A percentile compares a stretch with the other conserved stretches of the same genome.
These are phyloP conservation scores for Oophaga sylvatica DNA, from an alignment of 2,797 vertebrate species.

Conservation along the genomic window DNA sequence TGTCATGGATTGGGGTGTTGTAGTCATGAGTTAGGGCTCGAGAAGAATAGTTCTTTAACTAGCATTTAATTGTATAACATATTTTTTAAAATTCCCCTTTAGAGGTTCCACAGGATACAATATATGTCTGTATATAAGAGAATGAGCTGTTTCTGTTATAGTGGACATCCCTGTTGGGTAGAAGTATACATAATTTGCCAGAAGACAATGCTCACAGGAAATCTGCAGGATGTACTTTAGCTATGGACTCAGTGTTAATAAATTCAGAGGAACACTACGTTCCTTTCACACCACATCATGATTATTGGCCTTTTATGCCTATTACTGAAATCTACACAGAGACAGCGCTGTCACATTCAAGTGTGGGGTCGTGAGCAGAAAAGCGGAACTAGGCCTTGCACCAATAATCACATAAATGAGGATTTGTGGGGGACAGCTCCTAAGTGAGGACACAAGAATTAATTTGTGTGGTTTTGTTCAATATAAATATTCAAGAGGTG, in stretches of 20 bases:
- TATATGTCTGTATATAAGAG: not conserved
- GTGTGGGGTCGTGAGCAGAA: constrained; percentile 58
- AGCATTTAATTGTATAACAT: not conserved
- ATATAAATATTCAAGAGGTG: constrained; percentile 31
- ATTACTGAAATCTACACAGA: constrained; percentile 59
- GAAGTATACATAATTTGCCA: constrained; percentile 19
- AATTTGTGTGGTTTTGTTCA: constrained; percentile 36
- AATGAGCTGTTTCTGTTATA: not conserved
- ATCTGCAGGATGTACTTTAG: constrained; percentile 31
- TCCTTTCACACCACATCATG: constrained; percentile 60
- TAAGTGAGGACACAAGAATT: constrained; percentile 50
- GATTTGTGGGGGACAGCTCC: constrained; percentile 52
- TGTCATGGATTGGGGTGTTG: not conserved
- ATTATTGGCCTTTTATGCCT: constrained; percentile 61
- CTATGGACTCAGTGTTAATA: constrained; percentile 51
- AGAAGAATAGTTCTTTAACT: not conserved
- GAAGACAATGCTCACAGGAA: constrained; percentile 14
- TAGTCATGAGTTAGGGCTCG: not conserved
- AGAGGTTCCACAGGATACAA: not conserved
- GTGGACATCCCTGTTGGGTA: not conserved
- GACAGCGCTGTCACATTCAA: constrained; percentile 56
- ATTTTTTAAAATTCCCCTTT: not conserved
- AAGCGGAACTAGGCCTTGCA: constrained; percentile 57
- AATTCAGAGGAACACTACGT: constrained; percentile 56
- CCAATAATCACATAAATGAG: constrained; percentile 57